phyloP scores from a whole-genome alignment of 2,888 invertebrate genomes.

The Dexiosoma caninum region DNA sequence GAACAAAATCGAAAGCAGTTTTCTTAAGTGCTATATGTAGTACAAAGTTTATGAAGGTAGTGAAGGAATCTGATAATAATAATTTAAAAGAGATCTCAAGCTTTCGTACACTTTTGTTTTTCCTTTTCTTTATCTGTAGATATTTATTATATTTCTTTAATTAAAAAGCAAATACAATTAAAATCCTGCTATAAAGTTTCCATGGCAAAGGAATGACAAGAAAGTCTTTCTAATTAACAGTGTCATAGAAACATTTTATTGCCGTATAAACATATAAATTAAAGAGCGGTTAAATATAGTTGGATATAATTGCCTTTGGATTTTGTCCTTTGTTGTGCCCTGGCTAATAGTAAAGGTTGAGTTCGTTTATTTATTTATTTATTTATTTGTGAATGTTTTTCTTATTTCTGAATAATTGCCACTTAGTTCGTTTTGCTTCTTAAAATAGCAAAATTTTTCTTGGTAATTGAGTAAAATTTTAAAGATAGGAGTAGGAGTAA shows the following conservation, averaged over 20 bases:
- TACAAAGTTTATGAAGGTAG: background rate
- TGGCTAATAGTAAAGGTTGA: background rate
- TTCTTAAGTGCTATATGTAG: no score
- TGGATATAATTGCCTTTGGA: background rate
- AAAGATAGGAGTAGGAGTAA: no score
- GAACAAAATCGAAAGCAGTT: no score
- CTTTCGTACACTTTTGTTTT: background rate
- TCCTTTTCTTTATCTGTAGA: background rate
- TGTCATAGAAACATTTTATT: conserved; percentile 33
- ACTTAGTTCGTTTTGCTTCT: no score
- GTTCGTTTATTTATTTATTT: background rate
- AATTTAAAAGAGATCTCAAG: background rate
- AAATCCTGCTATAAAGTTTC: conserved; percentile 29
- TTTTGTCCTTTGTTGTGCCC: background rate
- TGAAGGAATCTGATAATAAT: background rate
- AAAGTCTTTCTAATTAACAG: conserved; percentile 46
- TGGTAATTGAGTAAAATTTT: no score
- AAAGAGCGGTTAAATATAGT: background rate
- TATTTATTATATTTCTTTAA: conserved; percentile 51
- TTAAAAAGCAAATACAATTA: conserved; percentile 56
- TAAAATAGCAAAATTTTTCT: no score
- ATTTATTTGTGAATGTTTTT: background rate
- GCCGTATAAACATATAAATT: background rate
- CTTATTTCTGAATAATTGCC: no score
- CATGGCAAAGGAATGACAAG: conserved; percentile 15